Evolutionary conservation across 2,797 vertebrate species (phyloP), one percentile per base, ranked within the genome.

Genomic region (Hippoglossus hippoglossus): DNA sequence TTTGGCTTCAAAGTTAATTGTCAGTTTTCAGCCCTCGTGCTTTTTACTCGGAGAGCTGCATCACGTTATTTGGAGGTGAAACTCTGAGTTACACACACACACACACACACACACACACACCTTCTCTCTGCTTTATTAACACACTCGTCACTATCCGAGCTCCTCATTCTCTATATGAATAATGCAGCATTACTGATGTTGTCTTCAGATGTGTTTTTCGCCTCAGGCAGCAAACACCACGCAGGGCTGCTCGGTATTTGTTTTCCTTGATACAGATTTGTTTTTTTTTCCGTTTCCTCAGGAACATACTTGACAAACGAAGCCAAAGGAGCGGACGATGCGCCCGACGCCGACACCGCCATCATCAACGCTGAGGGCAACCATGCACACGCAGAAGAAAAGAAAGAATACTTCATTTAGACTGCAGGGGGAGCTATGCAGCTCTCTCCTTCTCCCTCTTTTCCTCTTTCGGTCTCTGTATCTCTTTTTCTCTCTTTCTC

Each of bases 381-480:
- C 93, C 97, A 99, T 84, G 97, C 97, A 76, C 97, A 99, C 54
- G 96, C 97, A 70, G 98, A 99, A 81, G 98, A 99, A 90, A 99
- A 99, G 95, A 99, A 99, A 87, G 98, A 99, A 85, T 99, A 99
- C 95, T 99, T 98, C 95, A 99, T 99, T 97, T 99, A 98, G 96
- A 96, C 94, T 94, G 95, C 93, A 88, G 84, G 51, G 85, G 84
- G 91, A 75, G 83, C 88, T 79, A 68, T 75, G 82, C 74, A 18
- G 77, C 86, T 80, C 87, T 72, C 74, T 64, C 65, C 51, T 22
- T 36, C 39, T 61, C 83, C 61, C 85, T 93, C 91, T 91, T 74
- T 83, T 87, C 57, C 39, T 64, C 76, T 77, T 66, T 77, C 54
- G 47, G 25, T 83, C 81, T 80, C 77, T 81, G 60, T 82, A 54